Conservation (phyloP, 37 sponge, comb jelly and placozoan species). For the Chondrilla cf. caribensis region DNA sequence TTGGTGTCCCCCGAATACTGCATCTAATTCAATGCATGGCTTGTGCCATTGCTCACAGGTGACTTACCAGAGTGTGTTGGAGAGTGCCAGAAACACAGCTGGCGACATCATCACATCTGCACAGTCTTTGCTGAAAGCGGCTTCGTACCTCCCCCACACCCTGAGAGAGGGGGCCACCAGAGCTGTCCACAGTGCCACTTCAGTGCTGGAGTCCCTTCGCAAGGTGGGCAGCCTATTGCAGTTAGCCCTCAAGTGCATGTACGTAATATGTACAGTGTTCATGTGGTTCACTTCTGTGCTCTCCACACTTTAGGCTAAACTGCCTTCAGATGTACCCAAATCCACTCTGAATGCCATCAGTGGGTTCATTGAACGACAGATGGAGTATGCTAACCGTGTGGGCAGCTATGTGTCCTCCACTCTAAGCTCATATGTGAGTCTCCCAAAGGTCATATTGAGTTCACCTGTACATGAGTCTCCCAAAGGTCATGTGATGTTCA, state of each 20-base stretch:
- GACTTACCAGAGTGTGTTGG: slow-evolving; percentile 28
- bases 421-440: slow-evolving; percentile 26
- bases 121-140: slow-evolving; percentile 36
- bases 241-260: no score
- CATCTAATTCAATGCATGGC: no score
- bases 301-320: slow-evolving; percentile 28
- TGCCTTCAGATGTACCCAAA: slow-evolving; percentile 45
- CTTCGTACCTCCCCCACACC: slow-evolving; percentile 44
- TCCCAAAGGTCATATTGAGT: no score
- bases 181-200: slow-evolving; percentile 40
- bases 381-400: slow-evolving; percentile 36
- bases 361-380: slow-evolving; percentile 53
- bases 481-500: no score
- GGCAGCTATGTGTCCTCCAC: slow-evolving; percentile 43
- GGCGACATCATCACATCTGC: slow-evolving; percentile 32
- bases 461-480: no score
- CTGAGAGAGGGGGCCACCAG: slow-evolving; percentile 40
- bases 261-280: no score
- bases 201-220: slow-evolving; percentile 52
- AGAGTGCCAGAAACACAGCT: slow-evolving; percentile 43
- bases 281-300: no score
- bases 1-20: background rate
- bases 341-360: slow-evolving; percentile 31
- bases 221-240: slow-evolving; percentile 14
- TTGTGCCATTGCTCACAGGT: background rate